Evolutionary conservation across 2,888 invertebrate genomes (phyloP).

Genomic region (Drosophila sordidula): DNA sequence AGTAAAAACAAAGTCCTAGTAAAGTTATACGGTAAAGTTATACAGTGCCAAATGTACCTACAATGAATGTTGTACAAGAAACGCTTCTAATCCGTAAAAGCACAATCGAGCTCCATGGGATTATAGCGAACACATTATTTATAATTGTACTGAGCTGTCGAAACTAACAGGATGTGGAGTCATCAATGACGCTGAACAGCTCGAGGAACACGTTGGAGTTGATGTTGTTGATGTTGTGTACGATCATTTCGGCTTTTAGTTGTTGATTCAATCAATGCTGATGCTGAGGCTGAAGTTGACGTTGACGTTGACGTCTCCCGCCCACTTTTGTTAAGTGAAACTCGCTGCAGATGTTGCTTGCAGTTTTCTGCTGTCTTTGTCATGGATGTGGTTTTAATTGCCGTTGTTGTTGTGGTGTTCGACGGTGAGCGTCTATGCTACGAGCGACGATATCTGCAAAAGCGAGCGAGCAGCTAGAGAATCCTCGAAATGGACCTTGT

Average conservation of each 20-base stretch:
- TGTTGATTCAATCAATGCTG: neutral
- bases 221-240: slow-evolving; percentile 14
- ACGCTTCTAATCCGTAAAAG: no score
- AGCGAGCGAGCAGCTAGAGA: slow-evolving; percentile 56
- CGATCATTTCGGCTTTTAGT: neutral
- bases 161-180: neutral
- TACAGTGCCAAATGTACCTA: no score
- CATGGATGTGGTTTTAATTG: neutral
- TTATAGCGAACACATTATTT: no score
- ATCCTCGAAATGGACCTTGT: slow-evolving; percentile 6
- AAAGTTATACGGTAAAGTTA: no score
- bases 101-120: no score
- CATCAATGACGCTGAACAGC: slow-evolving; percentile 11
- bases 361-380: slow-evolving; percentile 7
- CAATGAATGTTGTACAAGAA: no score
- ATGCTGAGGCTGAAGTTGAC: neutral
- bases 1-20: no score
- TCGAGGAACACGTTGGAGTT: slow-evolving; percentile 16
- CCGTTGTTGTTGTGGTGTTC: neutral
- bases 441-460: slow-evolving; percentile 62
- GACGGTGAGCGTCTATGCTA: slow-evolving; percentile 57
- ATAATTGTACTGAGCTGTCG: no score
- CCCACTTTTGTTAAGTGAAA: slow-evolving; percentile 6
- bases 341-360: slow-evolving; percentile 17
- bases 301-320: slow-evolving; percentile 15